These are phyloP conservation scores for Ranitomeya variabilis DNA, from an alignment of 2,113 vertebrate genomes.

Conservation along the genomic window DNA sequence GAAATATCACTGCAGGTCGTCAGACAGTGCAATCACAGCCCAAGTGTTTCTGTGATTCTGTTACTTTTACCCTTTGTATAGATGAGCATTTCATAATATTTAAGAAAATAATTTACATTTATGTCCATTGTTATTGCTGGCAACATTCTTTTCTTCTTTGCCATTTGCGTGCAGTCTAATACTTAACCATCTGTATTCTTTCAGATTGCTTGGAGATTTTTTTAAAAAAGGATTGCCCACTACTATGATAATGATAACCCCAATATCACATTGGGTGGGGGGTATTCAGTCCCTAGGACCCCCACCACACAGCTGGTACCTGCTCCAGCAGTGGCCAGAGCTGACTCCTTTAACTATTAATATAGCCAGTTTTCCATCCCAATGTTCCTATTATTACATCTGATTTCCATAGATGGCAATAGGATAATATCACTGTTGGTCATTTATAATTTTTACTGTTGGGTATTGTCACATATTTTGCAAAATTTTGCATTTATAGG, in stretches of 20 bases:
- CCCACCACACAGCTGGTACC: too few species aligned
- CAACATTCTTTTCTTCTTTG: neutral
- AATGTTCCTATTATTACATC: neutral
- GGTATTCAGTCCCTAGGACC: too few species aligned
- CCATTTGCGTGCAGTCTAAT: neutral
- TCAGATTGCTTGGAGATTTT: neutral
- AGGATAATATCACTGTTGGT: neutral
- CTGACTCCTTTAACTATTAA: neutral
- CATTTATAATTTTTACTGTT: neutral
- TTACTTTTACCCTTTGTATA: neutral
- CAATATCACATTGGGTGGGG: too few species aligned
- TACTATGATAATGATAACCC: too few species aligned
- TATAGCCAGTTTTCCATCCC: too few species aligned
- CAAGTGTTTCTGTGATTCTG: neutral
- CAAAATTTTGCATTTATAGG: too few species aligned
- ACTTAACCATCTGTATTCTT: neutral
- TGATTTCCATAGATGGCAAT: neutral
- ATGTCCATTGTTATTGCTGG: conserved; percentile 6
- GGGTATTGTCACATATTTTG: too few species aligned
- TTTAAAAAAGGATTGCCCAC: too few species aligned
- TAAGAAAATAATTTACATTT: neutral
- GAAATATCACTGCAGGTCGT: neutral
- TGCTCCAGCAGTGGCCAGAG: too few species aligned
- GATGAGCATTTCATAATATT: neutral
- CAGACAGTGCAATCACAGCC: neutral